Base-by-base conservation (phyloP, 2,888 invertebrate species). In the Machimus rusticus region DNA sequence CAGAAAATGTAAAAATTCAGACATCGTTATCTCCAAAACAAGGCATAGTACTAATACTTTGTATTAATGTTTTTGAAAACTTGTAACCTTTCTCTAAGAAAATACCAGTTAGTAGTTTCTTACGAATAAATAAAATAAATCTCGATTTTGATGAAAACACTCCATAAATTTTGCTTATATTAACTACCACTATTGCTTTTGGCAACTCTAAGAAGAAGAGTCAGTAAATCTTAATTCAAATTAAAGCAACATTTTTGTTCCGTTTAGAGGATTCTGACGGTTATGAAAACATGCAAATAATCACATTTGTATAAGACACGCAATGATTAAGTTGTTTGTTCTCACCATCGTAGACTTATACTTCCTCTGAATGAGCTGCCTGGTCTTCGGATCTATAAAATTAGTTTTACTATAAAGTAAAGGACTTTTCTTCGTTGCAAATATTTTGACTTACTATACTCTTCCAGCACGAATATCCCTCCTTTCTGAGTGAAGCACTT, bases 401-500 rank as follows among this genome's bases (percentile, higher is more conserved):
- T 78, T 23, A 57, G 14, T 46, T 46, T 4, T 5, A 14, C 4
- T 66, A 28, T 85, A 43, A 46, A 86, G 6, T n/a, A 74, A 19
- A 1, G 14, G 37, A 46, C 19, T 46, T 19, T 8, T 76, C 16
- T 57, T 0, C 31, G 6, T 31, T 31, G 78, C 14, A 19, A 16
- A 46, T 9, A 43, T 39, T 19, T 51, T 5, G 1, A 39, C 99
- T 98, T 95, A 99, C 99, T 99, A 94, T 97, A 99, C 96, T 99
- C 99, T 95, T 99, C 99, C 93, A 99, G 95, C 92, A 99, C 97
- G 95, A 99, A 99, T 93, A 99, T 97, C 93, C 98, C 99, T 93
- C 99, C 99, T 93, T 99, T 99, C 94, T 98, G 98, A 89, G 99
- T 99, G 94, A 99, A 99, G 94, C 99, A 99, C 94, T 99, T 99